Conservation (phyloP, 1,140 invertebrate species). For the Battus philenor region DNA sequence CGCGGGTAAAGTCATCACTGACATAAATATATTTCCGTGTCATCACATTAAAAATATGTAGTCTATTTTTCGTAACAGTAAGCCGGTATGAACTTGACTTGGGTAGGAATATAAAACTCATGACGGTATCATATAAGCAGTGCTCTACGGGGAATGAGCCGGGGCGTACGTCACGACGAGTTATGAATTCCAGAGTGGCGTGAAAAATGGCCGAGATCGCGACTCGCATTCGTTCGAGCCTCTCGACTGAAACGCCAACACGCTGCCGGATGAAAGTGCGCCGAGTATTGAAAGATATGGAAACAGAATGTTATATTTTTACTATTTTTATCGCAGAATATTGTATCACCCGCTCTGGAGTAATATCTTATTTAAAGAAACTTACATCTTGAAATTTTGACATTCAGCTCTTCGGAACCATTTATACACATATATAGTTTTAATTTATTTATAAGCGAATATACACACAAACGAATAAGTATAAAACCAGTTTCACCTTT, state of each 20-base stretch:
- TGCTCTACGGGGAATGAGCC: constrained; percentile 22
- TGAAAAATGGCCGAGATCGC: constrained; percentile 32
- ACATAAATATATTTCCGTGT: constrained; percentile 3
- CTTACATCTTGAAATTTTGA: no score
- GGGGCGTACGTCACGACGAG: constrained; percentile 28
- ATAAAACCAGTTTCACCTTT: no score
- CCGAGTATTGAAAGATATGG: constrained; percentile 12
- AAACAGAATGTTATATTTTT: constrained; percentile 2
- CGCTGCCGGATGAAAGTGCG: constrained; percentile 8
- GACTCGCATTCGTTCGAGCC: constrained; percentile 5
- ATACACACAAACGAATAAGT: no score
- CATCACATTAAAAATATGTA: neutral
- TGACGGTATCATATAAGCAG: constrained; percentile 32
- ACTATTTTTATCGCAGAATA: neutral
- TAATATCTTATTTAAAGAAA: no score
- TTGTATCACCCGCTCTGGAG: no score
- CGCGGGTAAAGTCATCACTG: neutral
- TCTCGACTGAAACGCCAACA: neutral
- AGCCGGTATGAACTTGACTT: constrained; percentile 7
- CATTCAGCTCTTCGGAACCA: no score
- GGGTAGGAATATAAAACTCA: constrained; percentile 26
- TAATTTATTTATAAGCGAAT: no score
- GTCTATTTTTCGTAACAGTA: constrained; percentile 4
- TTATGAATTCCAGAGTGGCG: constrained; percentile 39
- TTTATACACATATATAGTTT: no score